Evolutionary conservation across 2,113 vertebrate species (phyloP).

Genomic region (Psittacara wagleri): DNA sequence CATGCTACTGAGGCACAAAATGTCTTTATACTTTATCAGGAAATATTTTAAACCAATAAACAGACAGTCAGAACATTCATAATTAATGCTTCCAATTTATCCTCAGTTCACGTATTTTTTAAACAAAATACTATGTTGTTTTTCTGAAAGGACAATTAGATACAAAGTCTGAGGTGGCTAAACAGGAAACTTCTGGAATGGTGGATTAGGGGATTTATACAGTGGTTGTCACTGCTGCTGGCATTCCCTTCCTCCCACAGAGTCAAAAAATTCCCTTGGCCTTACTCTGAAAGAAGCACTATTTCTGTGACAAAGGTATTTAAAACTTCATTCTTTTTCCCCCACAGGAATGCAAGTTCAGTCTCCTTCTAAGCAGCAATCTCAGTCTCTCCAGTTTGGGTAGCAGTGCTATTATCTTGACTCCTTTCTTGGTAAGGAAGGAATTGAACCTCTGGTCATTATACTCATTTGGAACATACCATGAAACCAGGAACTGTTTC

Average conservation of each 20-base stretch:
- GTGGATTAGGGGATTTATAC: background rate
- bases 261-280: background rate
- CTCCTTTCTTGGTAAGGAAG: background rate
- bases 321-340: background rate
- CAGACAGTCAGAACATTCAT: background rate
- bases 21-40: background rate
- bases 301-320: background rate
- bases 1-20: background rate
- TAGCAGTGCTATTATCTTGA: background rate
- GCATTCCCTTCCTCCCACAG: background rate
- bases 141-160: background rate
- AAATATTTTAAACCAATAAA: slow-evolving; percentile 8
- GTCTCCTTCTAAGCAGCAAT: background rate
- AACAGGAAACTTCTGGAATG: background rate
- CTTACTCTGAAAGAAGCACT: background rate
- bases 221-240: background rate
- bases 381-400: background rate
- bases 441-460: background rate
- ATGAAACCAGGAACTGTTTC: background rate
- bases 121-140: background rate
- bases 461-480: background rate
- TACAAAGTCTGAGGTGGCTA: background rate
- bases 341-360: background rate
- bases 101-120: background rate
- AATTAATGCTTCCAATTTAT: background rate